Evolutionary conservation across 2,113 vertebrate genomes (phyloP), one percentile per base, ranked within the genome.

Genomic region (Tor tambroides): DNA sequence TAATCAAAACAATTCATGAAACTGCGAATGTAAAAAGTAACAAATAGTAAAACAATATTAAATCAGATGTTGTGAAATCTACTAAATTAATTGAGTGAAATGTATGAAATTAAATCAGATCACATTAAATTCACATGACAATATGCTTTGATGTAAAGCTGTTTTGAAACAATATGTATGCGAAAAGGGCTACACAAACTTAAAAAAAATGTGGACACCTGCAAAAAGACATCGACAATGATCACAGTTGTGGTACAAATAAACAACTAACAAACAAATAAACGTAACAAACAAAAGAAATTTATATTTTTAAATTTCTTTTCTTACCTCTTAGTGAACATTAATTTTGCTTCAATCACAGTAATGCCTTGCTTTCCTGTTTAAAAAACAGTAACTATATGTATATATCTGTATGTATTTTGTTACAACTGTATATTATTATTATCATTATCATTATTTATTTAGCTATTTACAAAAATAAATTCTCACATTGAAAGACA

Each of bases 241-340:
- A 49, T 75, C 12, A 17, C 41, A 49, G n/a, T 28, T 76, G 6
- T 26, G 6, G 26, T 41, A 23, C 35, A 74, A 26, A 7, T 2
- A 12, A 2, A 6, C 14, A 23, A 23, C 11, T 23, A 12, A 23
- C 10, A 12, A 35, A 17, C 0, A 71, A 61, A 61, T n/a, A 3
- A 14, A 5, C 17, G 5, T 17, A 23, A n/a, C n/a, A n/a, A n/a
- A n/a, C n/a, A n/a, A n/a, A n/a, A n/a, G n/a, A n/a, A n/a, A n/a
- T 11, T 10, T 38, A 11, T 12, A 3, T 15, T 1, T 6, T 28
- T 15, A 1, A 4, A 9, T 10, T 61, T 67, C 2, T 35, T 17
- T 76, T 46, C 72, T 76, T 76, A 76, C 74, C 74, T 9, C 49
- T 46, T n/a, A n/a, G 69, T 41, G 19, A 72, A 23, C 21, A 76